Evolutionary conservation across 2,888 invertebrate species (phyloP).

Genomic region (Hemaris fuciformis): DNA sequence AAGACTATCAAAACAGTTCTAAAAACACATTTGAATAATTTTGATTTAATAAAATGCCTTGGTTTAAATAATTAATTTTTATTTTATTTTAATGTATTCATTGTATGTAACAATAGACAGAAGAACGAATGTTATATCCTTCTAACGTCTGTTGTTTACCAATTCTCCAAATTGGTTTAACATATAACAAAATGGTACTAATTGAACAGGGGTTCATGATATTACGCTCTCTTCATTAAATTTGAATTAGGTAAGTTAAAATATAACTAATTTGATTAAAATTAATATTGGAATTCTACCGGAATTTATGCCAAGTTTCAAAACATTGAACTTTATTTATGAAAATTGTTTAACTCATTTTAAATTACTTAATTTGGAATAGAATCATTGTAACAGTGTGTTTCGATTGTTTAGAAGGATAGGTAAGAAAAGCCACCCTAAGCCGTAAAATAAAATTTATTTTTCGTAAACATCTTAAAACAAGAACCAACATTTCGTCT

Average conservation of each 20-base stretch:
- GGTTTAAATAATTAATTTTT: too few species aligned
- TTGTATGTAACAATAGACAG: too few species aligned
- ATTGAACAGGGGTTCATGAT: slow-evolving; percentile 42
- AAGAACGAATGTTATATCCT: too few species aligned
- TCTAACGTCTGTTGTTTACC: too few species aligned
- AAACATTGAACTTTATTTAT: not conserved
- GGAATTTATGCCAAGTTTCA: not conserved
- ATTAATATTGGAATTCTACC: slow-evolving; percentile 40
- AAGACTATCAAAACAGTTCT: too few species aligned
- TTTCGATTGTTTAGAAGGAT: not conserved
- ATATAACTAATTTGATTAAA: slow-evolving; percentile 41
- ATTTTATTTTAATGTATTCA: too few species aligned
- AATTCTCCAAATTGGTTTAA: too few species aligned
- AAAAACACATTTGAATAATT: too few species aligned
- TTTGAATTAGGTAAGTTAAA: slow-evolving; percentile 47
- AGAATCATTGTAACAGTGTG: slow-evolving; percentile 12
- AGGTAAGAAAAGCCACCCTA: slow-evolving; percentile 38
- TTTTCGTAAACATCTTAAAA: slow-evolving; percentile 69
- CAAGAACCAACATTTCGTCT: slow-evolving; percentile 71
- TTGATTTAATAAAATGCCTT: too few species aligned
- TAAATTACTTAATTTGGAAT: too few species aligned
- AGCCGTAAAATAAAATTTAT: slow-evolving; percentile 76
- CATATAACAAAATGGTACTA: slow-evolving; percentile 38
- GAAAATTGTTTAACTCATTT: slow-evolving; percentile 8
- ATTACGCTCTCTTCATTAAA: slow-evolving; percentile 41